Percentiles rank a stretch among this genome's conserved stretches.
These are phyloP conservation scores for Coracias cyanogaster DNA, from an alignment of 2,797 vertebrate genomes.

Conservation along the genomic window DNA sequence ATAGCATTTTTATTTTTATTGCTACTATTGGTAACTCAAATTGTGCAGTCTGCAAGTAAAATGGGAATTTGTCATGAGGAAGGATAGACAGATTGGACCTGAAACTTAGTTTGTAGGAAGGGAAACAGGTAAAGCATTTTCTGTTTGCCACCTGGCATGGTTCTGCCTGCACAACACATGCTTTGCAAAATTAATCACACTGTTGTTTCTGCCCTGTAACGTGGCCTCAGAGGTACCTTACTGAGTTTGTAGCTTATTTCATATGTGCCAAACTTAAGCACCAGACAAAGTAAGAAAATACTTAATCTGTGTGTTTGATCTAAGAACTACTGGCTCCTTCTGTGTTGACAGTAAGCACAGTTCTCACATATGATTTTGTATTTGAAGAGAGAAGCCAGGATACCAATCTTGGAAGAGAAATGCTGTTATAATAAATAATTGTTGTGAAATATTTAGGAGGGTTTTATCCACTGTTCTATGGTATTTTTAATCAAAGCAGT, in stretches of 20 bases:
- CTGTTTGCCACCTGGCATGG: background rate
- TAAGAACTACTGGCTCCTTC: background rate
- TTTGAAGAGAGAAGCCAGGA: background rate
- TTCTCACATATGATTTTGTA: background rate
- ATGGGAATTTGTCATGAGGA: background rate
- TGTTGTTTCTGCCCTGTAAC: background rate
- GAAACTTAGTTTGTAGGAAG: background rate
- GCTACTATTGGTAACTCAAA: background rate
- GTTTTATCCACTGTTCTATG: background rate
- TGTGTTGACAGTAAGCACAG: background rate
- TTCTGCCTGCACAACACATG: rapidly evolving
- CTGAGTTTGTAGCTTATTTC: background rate
- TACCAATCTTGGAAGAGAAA: background rate
- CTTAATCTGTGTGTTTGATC: background rate
- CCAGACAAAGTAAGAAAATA: background rate
- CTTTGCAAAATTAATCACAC: background rate
- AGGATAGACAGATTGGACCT: background rate
- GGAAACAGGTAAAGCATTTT: background rate
- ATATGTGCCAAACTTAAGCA: background rate
- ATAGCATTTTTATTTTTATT: background rate
- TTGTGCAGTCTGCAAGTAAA: background rate
- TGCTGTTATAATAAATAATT: background rate
- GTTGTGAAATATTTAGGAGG: background rate
- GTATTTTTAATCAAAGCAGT: background rate
- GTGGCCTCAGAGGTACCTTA: background rate